Percentiles rank a stretch among this genome's conserved stretches.
phyloP scores from a whole-genome alignment of 2,113 vertebrate species.

The Zosterops hypoxanthus region DNA sequence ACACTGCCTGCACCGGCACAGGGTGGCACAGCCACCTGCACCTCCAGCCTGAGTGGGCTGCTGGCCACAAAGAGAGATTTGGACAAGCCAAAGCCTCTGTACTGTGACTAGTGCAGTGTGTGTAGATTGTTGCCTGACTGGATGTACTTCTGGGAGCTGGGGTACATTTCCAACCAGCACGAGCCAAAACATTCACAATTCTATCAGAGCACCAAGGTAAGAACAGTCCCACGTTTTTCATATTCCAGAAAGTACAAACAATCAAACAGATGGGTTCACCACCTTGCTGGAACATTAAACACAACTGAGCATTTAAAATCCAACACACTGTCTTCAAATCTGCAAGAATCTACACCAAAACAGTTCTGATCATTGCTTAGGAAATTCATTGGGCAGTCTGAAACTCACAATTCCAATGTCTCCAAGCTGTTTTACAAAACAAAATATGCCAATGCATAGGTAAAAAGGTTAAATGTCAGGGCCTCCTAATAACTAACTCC shows the following conservation, averaged over 20 bases:
- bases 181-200: background rate
- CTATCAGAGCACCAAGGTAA: background rate
- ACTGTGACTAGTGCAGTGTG: accelerated
- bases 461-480: background rate
- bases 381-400: background rate
- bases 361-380: background rate
- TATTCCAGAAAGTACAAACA: background rate
- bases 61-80: background rate
- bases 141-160: background rate
- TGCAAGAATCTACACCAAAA: background rate
- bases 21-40: background rate
- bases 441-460: background rate
- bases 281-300: accelerated
- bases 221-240: background rate
- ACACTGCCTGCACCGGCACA: background rate
- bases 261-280: background rate
- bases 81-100: background rate
- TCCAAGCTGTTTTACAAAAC: background rate
- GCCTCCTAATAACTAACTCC: constrained; percentile 26
- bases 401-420: background rate
- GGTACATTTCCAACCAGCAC: background rate
- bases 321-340: background rate
- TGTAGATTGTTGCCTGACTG: background rate
- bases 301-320: background rate
- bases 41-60: background rate